Evolutionary conservation across 2,888 invertebrate genomes (phyloP).

Genomic region (Stomorhina lunata): DNA sequence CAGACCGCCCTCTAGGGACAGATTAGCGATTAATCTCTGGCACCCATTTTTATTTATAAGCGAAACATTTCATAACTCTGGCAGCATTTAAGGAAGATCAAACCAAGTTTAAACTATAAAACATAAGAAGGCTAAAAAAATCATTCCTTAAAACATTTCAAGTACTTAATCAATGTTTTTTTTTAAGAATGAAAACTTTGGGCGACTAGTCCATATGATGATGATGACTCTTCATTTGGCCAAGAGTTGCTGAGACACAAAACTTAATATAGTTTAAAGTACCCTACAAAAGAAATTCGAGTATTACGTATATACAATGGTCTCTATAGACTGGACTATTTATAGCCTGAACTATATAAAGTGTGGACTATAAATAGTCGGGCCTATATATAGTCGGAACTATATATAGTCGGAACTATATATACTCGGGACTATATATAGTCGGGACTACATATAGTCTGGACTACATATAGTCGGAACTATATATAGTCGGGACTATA

Average conservation of each 20-base stretch:
- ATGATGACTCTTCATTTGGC: neutral
- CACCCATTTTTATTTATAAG: constrained; percentile 56
- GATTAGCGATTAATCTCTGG: constrained; percentile 78
- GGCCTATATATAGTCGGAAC: no score
- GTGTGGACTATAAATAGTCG: no score
- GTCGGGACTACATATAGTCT: no score
- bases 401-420: no score
- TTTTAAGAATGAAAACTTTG: constrained; percentile 61
- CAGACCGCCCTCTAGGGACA: constrained; percentile 78
- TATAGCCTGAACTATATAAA: no score
- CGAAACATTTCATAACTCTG: constrained; percentile 40
- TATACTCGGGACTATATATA: no score
- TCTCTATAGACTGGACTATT: no score
- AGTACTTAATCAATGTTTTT: constrained; percentile 63
- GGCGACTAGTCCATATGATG: constrained; percentile 2
- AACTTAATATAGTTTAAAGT: neutral
- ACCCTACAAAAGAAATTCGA: constrained; percentile 3
- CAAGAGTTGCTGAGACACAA: neutral
- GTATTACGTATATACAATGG: no score
- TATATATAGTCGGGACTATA: no score
- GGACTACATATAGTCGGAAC: no score
- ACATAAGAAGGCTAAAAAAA: constrained; percentile 26
- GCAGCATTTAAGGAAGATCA: constrained; percentile 43
- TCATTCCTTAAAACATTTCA: constrained; percentile 51
- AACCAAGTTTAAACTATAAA: constrained; percentile 2